Conservation (phyloP, 92 coral and sea anemone species). For the Zoanthus sansibaricus region DNA sequence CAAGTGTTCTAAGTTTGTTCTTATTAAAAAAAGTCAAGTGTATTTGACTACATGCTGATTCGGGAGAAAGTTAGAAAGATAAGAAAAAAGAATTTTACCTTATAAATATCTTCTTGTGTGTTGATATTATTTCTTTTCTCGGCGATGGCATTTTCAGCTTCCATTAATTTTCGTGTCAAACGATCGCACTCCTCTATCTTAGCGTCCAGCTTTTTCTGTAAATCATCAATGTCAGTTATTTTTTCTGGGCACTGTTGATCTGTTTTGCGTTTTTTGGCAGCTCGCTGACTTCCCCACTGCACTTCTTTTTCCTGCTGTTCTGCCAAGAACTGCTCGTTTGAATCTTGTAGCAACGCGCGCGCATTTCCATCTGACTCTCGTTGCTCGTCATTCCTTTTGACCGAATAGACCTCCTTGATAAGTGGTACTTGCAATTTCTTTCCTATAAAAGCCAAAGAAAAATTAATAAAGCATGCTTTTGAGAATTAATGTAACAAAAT, state of each 20-base stretch:
- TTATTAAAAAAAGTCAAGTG: no score
- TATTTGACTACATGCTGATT: neutral
- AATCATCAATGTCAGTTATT: neutral
- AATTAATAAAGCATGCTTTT: neutral
- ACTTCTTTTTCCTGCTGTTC: conserved; percentile 14
- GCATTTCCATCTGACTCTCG: conserved; percentile 4
- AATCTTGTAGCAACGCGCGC: neutral
- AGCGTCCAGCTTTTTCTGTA: neutral
- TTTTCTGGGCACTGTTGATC: neutral
- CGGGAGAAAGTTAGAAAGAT: neutral
- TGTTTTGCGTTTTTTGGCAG: conserved; percentile 4
- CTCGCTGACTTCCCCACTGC: neutral
- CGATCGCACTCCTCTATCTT: neutral
- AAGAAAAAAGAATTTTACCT: neutral
- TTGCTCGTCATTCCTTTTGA: conserved; percentile 3
- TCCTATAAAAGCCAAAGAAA: neutral
- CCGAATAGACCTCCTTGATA: neutral
- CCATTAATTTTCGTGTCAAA: neutral
- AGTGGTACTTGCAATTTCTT: conserved; percentile 10
- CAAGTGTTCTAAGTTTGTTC: no score
- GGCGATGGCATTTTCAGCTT: neutral
- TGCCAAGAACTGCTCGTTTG: conserved; percentile 1
- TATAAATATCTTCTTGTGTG: neutral
- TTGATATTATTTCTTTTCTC: neutral
- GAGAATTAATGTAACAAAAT: neutral